A percentile compares a stretch with the other conserved stretches of the same genome.
phyloP scores from a whole-genome alignment of 1,140 invertebrate species.

The Eufriesea mexicana region DNA sequence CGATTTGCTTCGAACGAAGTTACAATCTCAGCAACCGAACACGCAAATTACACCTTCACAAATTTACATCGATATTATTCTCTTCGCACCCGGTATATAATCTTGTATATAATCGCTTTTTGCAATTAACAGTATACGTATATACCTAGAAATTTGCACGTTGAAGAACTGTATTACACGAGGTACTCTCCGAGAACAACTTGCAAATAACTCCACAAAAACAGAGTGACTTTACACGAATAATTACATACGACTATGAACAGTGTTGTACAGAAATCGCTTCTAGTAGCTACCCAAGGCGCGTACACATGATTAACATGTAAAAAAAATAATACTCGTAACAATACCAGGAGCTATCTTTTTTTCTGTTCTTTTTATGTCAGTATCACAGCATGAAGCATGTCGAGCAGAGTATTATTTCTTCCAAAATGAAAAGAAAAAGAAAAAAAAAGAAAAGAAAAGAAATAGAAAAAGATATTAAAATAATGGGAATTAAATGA shows the following conservation, averaged over 20 bases:
- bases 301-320: conserved; percentile 14
- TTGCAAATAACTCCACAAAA: neutral
- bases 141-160: neutral
- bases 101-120: conserved; percentile 8
- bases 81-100: neutral
- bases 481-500: neutral
- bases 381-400: conserved; percentile 38
- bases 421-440: neutral
- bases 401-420: conserved; percentile 9
- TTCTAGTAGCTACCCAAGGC: neutral
- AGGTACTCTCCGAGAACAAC: neutral
- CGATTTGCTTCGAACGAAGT: neutral
- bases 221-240: neutral
- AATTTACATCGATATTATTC: neutral
- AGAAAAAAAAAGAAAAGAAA: too few relatives aligned
- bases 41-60: neutral
- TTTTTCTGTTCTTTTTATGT: neutral
- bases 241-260: neutral
- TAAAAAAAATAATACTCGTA: neutral
- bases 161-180: neutral
- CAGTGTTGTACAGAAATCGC: neutral
- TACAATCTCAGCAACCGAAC: neutral
- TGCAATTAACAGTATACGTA: conserved; percentile 10
- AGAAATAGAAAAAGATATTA: neutral
- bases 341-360: neutral